Evolutionary conservation across 1,140 invertebrate genomes (phyloP), one percentile per base, ranked within the genome.

Genomic region (Thalassaphorura encarpata): DNA sequence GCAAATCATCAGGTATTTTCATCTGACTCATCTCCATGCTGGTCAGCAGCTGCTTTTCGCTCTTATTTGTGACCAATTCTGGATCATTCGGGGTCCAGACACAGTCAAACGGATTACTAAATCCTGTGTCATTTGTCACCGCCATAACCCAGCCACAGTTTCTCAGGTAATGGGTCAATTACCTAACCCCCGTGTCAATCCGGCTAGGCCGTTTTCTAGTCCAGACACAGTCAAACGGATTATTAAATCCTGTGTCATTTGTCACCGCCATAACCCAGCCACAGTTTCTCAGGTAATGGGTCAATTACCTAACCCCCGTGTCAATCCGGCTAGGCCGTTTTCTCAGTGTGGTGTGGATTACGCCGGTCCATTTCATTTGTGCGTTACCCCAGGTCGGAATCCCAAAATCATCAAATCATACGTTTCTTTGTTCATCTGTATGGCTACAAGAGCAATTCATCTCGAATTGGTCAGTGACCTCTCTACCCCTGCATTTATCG

Each of bases 351-450:
- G 64, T 18, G 54, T 71, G 3, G 69, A 70, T 58, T 71, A 61
- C 56, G 61, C 64, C 27, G 69, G 68, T 24, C 68, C 69, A 3
- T 54, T 69, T 19, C 43, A 13, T 21, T 4, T 51, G 47, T 1
- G 53, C 71, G 3, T 16, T 15, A n/a, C 11, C 13, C 4, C 29
- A 4, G 48, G 28, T 19, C 28, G 29, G 18, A 46, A 46, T 46
- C 47, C 28, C 1, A 28, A 5, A 66, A 66, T 58, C 48, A 58
- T 29, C 55, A 73, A 73, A 51, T 51, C 56, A 3, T 72, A 71
- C 46, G 57, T 70, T 3, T 48, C 50, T 21, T 21, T 74, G 0
- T 72, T 73, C 49, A 54, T 71, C 2, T 73, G 70, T 64, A 51
- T 69, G 23, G 41, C 62, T 0, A 67, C 66, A 0, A 66, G 66